Evolutionary conservation across 2,888 invertebrate genomes (phyloP).

Genomic region (Dryobota labecula): DNA sequence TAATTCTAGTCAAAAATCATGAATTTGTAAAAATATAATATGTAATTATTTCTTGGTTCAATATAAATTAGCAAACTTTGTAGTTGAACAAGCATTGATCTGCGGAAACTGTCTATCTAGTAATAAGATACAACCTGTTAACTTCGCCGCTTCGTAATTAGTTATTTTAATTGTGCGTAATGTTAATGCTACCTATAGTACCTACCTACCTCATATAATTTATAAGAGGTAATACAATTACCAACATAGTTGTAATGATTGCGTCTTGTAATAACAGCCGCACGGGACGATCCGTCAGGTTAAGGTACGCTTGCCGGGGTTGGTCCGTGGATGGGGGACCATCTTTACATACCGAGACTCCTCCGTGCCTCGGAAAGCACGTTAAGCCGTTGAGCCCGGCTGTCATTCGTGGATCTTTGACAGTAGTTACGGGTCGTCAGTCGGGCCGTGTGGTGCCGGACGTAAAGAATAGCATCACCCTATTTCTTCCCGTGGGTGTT

Average conservation of each 20-base stretch:
- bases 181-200: neutral
- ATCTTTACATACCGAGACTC: too few relatives aligned
- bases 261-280: too few relatives aligned
- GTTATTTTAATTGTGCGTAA: constrained; percentile 30
- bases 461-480: too few relatives aligned
- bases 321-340: too few relatives aligned
- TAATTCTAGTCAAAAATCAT: neutral
- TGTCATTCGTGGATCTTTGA: too few relatives aligned
- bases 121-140: constrained; percentile 46
- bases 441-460: too few relatives aligned
- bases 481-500: too few relatives aligned
- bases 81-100: constrained; percentile 23
- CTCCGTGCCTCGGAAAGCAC: too few relatives aligned
- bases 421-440: too few relatives aligned
- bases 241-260: neutral
- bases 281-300: too few relatives aligned
- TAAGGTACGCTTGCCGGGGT: too few relatives aligned
- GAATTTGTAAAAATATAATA: neutral
- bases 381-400: too few relatives aligned
- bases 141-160: constrained; percentile 34
- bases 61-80: constrained; percentile 8
- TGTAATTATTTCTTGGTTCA: neutral
- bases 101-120: constrained; percentile 45
- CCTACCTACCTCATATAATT: neutral
- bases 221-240: neutral